phyloP scores from a whole-genome alignment of 1,140 invertebrate genomes.

The Drosophila triauraria region DNA sequence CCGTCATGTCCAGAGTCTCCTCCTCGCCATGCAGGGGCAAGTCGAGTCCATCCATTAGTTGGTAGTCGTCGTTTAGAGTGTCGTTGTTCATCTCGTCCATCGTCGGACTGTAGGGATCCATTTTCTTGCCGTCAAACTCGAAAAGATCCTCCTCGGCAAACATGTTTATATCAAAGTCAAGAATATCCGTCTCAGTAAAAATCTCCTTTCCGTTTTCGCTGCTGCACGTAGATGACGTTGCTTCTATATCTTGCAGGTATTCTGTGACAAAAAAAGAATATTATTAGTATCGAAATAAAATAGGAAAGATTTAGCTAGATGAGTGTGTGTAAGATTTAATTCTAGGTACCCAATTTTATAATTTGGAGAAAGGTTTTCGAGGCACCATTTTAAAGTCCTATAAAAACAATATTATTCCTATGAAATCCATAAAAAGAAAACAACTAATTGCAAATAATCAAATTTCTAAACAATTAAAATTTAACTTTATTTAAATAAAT shows the following conservation, averaged over 20 bases:
- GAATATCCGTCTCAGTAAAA: constrained; percentile 73
- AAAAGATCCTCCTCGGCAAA: constrained; percentile 71
- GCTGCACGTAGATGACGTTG: constrained; percentile 70
- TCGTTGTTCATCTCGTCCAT: constrained; percentile 60
- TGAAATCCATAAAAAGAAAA: neutral
- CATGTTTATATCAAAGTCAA: constrained; percentile 82
- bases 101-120: constrained; percentile 54
- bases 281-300: constrained; percentile 42
- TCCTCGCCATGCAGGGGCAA: constrained; percentile 41
- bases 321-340: constrained; percentile 21
- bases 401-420: neutral
- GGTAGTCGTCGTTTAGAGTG: constrained; percentile 31
- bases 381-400: neutral
- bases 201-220: constrained; percentile 74
- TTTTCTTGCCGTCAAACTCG: constrained; percentile 65
- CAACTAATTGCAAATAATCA: neutral
- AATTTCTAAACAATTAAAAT: neutral
- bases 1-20: constrained; percentile 44
- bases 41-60: constrained; percentile 30
- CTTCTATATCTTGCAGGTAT: constrained; percentile 81
- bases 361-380: constrained; percentile 8
- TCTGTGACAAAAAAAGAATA: constrained; percentile 56
- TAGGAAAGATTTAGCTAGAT: neutral
- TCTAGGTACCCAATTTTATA: constrained; percentile 14
- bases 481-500: neutral